Conservation (phyloP, 2,888 invertebrate species). For the Athalia circularis region DNA sequence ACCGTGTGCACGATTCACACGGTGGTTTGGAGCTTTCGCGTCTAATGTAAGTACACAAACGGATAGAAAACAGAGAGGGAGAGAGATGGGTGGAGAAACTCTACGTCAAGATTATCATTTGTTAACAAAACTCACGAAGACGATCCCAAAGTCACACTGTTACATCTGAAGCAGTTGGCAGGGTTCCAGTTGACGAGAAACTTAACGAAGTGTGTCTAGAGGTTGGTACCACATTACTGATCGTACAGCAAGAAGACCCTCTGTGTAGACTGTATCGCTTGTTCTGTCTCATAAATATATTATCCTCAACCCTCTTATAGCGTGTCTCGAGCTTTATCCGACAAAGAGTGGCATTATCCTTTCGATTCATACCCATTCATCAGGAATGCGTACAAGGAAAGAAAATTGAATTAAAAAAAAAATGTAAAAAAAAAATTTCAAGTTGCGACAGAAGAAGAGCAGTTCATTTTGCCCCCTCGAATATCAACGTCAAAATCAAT, state of each 20-base stretch:
- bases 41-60: no score
- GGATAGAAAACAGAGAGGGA: constrained; percentile 7
- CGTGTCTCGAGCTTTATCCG: not conserved
- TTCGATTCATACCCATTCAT: not conserved
- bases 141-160: constrained; percentile 32
- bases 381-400: not conserved
- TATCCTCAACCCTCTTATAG: not conserved
- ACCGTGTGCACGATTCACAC: not conserved
- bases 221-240: no score
- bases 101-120: constrained; percentile 42
- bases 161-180: constrained; percentile 34
- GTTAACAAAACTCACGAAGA: constrained; percentile 35
- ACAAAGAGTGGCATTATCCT: not conserved
- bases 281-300: constrained; percentile 32
- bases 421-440: not conserved
- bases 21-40: constrained; percentile 28
- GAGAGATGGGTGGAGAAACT: constrained; percentile 7
- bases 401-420: not conserved
- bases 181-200: constrained; percentile 38
- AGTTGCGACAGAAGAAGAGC: no score
- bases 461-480: no score
- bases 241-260: not conserved
- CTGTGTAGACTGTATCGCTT: not conserved
- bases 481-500: no score
- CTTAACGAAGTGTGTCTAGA: constrained; percentile 13